Evolutionary conservation across 30 jellyfish, hydroid and myxozoan species (phyloP), one percentile per base, ranked within the genome.

Genomic region (Turritopsis dohrnii): DNA sequence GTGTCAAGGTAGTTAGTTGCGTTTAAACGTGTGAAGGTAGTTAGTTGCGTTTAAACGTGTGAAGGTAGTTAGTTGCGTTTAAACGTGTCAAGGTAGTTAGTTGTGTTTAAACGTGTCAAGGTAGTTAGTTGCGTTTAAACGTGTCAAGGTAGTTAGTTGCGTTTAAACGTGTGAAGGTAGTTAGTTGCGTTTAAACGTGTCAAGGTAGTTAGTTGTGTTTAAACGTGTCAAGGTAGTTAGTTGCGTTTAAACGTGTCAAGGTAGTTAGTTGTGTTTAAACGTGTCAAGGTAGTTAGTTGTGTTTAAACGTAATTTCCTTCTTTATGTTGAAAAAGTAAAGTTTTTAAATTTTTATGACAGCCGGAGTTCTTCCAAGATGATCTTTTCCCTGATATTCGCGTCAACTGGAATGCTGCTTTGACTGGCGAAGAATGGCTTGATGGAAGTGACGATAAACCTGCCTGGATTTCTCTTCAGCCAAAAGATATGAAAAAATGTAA

Each of bases 1-100:
- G 99, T 28, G 96, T 88, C 52, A 95, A 90, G 97, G 99, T 95
- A 29, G 0, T 87, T 52, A 4, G 0, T 19, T 29, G 74, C n/a
- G n/a, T n/a, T n/a, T n/a, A n/a, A n/a, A n/a, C 65, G 99, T 28
- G 96, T 88, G n/a, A 95, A 90, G 97, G 99, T 95, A 29, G 0
- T 87, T 52, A 4, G 0, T 19, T 29, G 74, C n/a, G n/a, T n/a
- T n/a, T n/a, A n/a, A n/a, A n/a, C 65, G 99, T 28, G 96, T 88
- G n/a, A 95, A 90, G 97, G 99, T 95, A 29, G 0, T 87, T 52
- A 4, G 0, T 19, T 29, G 74, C n/a, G n/a, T n/a, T n/a, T n/a
- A n/a, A n/a, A n/a, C 65, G 99, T 28, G 96, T 88, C 52, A 95
- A 90, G 97, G 99, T 95, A 29, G 0, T 87, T 52, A 4, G 0